phyloP scores from a whole-genome alignment of 2,888 invertebrate genomes.

The Neria commutata region DNA sequence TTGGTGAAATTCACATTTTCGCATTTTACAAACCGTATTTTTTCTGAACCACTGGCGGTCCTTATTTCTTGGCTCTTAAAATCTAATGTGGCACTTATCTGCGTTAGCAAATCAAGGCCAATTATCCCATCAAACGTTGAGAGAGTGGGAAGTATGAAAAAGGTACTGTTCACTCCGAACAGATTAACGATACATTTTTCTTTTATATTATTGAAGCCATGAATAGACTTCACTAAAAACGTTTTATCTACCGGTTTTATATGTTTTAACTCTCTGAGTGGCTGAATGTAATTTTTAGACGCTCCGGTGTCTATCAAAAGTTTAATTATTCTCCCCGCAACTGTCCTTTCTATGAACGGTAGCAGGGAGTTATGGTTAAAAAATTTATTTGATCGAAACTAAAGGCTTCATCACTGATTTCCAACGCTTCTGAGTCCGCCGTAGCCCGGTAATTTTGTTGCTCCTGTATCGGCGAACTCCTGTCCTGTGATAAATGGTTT shows the following conservation, averaged over 20 bases:
- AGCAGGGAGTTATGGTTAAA: slow-evolving; percentile 4
- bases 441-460: too few species aligned
- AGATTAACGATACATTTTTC: slow-evolving; percentile 20
- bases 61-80: not conserved
- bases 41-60: not conserved
- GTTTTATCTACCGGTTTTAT: not conserved
- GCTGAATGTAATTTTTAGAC: slow-evolving; percentile 17
- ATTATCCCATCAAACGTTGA: slow-evolving; percentile 12
- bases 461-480: too few species aligned
- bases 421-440: too few species aligned
- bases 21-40: not conserved
- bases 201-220: slow-evolving; percentile 9
- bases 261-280: too few species aligned
- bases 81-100: not conserved
- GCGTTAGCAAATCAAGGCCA: slow-evolving; percentile 5
- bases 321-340: not conserved
- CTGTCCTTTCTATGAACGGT: not conserved
- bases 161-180: slow-evolving; percentile 12
- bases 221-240: slow-evolving; percentile 7
- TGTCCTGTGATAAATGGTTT: too few species aligned
- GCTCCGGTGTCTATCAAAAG: too few species aligned
- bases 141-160: slow-evolving; percentile 16
- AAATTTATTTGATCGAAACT: not conserved
- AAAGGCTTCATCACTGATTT: too few species aligned
- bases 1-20: too few species aligned